Evolutionary conservation across 2,888 invertebrate species (phyloP), one percentile per base, ranked within the genome.

Genomic region (Eilema caniola): DNA sequence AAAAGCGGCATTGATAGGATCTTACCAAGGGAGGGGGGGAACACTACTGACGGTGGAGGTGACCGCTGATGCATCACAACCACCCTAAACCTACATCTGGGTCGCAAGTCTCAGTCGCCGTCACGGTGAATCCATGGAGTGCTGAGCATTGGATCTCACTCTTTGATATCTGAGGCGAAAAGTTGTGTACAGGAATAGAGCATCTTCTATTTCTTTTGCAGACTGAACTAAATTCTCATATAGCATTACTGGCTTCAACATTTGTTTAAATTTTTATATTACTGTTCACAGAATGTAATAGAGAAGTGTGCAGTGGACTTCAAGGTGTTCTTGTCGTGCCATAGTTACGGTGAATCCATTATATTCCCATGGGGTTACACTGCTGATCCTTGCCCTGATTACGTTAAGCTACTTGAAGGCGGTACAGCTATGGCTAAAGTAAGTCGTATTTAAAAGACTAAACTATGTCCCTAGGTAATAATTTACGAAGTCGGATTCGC

Each of bases 321-420:
- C 88, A 92, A 92, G 79, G 93, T 90, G 75, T 95, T 93, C 86
- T 86, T 95, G 62, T 94, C 95, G 1, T 90, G 93, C 69, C 95
- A 95, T 80, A 94, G 94, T 79, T 95, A 95, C 78, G 95, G 94
- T 0, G 94, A 95, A 76, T 93, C 93, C 59, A 90, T 95, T 16
- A 93, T 95, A 72, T 95, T 95, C 73, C 95, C 95, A 0, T 95
- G 94, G 94, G 95, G 95, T 3, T 93, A 92, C 80, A 92, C 92
- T 1, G 83, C 84, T 0, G 92, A 94, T 1, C 89, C 94, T 0
- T 94, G 94, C 62, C 92, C 94, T 0, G 89, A 93, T 70, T 95
- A 95, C 70, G 92, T 95, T 0, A 90, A 90, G 20, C 81, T 95
- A 37, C 83, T 95, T 0, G 93, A 93, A 85, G 95, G 93, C 2